Evolutionary conservation across 2,797 vertebrate genomes (phyloP), one percentile per base, ranked within the genome.

Genomic region (Arnoldichthys spilopterus): DNA sequence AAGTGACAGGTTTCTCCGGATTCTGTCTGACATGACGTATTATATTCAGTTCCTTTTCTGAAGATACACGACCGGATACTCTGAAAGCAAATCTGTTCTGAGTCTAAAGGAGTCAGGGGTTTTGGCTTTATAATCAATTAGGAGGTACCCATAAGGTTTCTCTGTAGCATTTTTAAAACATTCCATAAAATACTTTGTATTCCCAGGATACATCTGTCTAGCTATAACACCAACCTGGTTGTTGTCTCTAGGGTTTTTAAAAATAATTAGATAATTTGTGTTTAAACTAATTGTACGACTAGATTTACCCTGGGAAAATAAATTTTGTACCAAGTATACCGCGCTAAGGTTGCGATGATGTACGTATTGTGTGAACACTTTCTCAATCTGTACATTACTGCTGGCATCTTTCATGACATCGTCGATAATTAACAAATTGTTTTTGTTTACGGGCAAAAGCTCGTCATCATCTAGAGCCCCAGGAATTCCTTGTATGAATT

Each of bases 101-200:
- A 76, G 74, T n/a, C 74, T 45, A 76, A 32, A 67, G 1, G 11
- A 1, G 3, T 76, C 74, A 0, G 45, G 62, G 7, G 74, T 76
- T 20, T 67, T 56, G 6, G 62, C 20, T 76, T 67, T 67, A 76
- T 54, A 67, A 40, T 76, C 74, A 16, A 76, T 56, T 11, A 76
- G 3, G 1, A 76, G 74, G 15, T 76, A 43, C 0, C 74, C 74
- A n/a, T 24, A 68, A 1, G 74, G 74, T 26, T 58, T 76, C 2
- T 16, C 15, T 24, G 30, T 26, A 34, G 74, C 63, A 28, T 76
- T 58, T 56, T 76, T 24, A 56, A 66, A 76, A 49, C 18, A 54
- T 9, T 74, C 37, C 13, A 63, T 2, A 12, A 62, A 74, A 49
- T 47, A 63, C 7, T 62, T 59, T 56, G 37, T 59, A 4, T 47